phyloP scores from a whole-genome alignment of 2,113 vertebrate species.

The Pygoscelis antarcticus region DNA sequence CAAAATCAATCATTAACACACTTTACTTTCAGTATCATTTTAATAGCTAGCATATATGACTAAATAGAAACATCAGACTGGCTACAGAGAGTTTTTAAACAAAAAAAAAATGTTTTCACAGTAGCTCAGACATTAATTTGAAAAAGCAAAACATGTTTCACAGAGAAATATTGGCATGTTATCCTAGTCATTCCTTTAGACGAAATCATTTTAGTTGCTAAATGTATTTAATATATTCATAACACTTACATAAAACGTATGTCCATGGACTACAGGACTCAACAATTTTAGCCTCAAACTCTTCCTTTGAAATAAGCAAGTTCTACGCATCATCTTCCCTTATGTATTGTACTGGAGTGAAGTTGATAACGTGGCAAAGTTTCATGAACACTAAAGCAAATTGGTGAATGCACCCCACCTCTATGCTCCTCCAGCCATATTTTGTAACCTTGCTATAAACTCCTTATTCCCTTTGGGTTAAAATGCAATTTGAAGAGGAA shows the following conservation, averaged over 20 bases:
- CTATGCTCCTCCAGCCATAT: neutral
- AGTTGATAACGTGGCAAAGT: too few relatives aligned
- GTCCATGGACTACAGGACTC: neutral
- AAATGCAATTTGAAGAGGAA: neutral
- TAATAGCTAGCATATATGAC: neutral
- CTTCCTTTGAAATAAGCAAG: neutral
- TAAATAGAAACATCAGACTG: neutral
- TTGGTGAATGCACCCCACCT: neutral
- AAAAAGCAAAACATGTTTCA: neutral
- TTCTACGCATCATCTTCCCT: neutral
- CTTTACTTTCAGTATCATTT: neutral
- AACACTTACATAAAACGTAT: neutral
- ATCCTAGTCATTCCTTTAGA: neutral
- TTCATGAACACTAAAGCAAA: neutral
- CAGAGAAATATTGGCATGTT: neutral
- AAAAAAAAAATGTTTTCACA: neutral
- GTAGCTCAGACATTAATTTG: neutral
- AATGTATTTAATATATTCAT: neutral
- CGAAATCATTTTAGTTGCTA: neutral
- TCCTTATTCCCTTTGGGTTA: neutral
- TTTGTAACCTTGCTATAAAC: neutral
- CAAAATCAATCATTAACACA: neutral
- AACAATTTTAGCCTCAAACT: neutral
- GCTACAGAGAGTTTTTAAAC: neutral
- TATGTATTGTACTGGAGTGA: neutral